Evolutionary conservation across 1,140 invertebrate genomes (phyloP), one percentile per base, ranked within the genome.

Genomic region (Brachionus rubens): DNA sequence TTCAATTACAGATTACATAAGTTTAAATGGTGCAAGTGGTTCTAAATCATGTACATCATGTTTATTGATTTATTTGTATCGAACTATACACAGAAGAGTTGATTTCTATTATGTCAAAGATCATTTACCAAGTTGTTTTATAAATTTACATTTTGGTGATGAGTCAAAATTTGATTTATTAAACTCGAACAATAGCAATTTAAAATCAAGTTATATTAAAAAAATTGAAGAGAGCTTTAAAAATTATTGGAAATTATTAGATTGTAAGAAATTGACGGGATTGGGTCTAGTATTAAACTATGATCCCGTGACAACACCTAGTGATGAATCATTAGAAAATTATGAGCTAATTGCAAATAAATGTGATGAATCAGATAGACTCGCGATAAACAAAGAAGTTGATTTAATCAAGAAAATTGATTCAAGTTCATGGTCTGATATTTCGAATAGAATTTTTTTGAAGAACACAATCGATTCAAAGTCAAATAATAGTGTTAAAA

Each of bases 51-150:
- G 68, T 26, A 72, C 68, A 26, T 72, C 68, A 12, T 72, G 68
- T 33, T 14, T 72, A 24, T 26, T 72, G 6, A 72, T 72, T 19
- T 72, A 50, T 24, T 72, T 72, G 46, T 72, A 72, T 33, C 21
- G 50, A 21, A 50, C 50, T 50, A n/a, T 54, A 10, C 68, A 72
- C 14, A 21, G 68, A 48, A 33, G 68, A 33, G n/a, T 41, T 16
- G 68, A 72, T 36, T 72, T 72, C n/a, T 72, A 26, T 12, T 72
- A 33, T 48, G 46, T 72, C 21, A 72, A 72, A 54, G 50, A 72
- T 19, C 50, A 72, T 14, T 54, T 72, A 46, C 68, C 68, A 48
- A 54, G 24, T 28, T 72, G 68, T 24, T 72, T 72, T 72, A 33
- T 50, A 3, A 41, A 36, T 48, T 41, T 72, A 9, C 68, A 72